Evolutionary conservation across 1,140 invertebrate genomes (phyloP).

Genomic region (Calliopsis andreniformis): DNA sequence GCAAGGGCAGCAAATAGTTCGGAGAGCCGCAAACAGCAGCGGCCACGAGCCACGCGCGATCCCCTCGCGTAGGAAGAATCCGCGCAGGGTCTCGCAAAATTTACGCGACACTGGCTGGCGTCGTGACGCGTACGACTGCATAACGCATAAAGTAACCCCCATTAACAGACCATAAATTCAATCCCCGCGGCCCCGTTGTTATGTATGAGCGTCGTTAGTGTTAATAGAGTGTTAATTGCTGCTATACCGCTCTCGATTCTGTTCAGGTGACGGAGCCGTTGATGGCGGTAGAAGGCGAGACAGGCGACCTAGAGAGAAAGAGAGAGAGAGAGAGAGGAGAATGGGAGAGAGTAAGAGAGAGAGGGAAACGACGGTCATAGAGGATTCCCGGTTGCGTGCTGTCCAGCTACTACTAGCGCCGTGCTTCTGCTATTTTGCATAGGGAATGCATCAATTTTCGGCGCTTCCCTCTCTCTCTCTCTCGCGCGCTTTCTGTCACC

Average conservation of each 20-base stretch:
- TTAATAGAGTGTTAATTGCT: constrained; percentile 81
- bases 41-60: constrained; percentile 7
- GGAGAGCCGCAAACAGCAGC: background rate
- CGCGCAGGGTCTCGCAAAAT: constrained; percentile 59
- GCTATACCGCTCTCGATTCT: constrained; percentile 77
- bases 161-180: constrained; percentile 75
- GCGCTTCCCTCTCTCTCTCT: constrained; percentile 58
- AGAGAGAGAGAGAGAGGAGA: constrained; percentile 42
- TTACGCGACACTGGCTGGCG: constrained; percentile 57
- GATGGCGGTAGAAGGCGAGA: constrained; percentile 62
- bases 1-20: too few species aligned
- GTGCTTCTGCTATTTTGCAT: constrained; percentile 71
- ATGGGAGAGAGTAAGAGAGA: constrained; percentile 28
- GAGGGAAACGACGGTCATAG: constrained; percentile 51
- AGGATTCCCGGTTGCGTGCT: constrained; percentile 63
- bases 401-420: constrained; percentile 61
- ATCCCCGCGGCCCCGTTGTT: constrained; percentile 71
- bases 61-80: constrained; percentile 14
- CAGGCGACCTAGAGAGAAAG: constrained; percentile 19
- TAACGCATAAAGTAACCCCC: constrained; percentile 74
- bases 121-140: constrained; percentile 61
- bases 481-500: constrained; percentile 10
- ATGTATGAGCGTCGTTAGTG: constrained; percentile 81
- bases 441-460: constrained; percentile 75
- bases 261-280: constrained; percentile 68